Base-by-base conservation (phyloP, 2,797 vertebrate genomes). In the Syngnathus rostellatus region DNA sequence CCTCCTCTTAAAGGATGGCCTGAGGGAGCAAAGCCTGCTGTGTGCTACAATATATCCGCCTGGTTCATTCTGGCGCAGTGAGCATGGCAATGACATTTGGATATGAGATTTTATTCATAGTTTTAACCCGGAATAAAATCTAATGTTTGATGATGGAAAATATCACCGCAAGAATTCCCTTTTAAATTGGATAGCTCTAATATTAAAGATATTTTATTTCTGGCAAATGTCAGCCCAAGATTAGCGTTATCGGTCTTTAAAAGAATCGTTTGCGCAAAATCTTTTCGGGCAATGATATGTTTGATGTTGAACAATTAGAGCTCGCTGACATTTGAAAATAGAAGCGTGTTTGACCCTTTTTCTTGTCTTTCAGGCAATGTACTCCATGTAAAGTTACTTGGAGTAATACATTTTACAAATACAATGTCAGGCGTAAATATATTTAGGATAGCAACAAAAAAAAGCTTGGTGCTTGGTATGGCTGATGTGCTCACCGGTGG, bases 401-500 rank as follows among this genome's bases (percentile, higher is more conserved):
- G 31, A 71, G 11, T 61, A 41, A 40, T 61, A 68, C 64, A 72
- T 75, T 76, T 31, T 3, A 31, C 31, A 31, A 31, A 31, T 31
- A 31, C 31, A 31, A 31, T 31, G 31, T 31, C 3, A 4, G 31
- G 31, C 31, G 31, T 31, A 31, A 31, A 31, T 31, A 31, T 31
- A 31, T 31, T 31, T 31, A 4, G 31, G 31, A 31, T 31, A 19
- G 48, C 17, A 8, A 31, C 6, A 16, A 57, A 31, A 16, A 37
- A 21, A 53, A 21, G 19, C 70, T 72, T 69, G 45, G 64, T 68
- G 17, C 66, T 76, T 72, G 40, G 74, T 72, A 69, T 72, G 76
- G 72, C 68, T 48, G 62, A 64, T 72, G 76, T 77, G 78, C 71
- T 82, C 21, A 11, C 43, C 72, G 71, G 67, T 81, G 78, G 73